Conservation (phyloP, 1,140 invertebrate genomes). For the Tetramorium parvispinum region DNA sequence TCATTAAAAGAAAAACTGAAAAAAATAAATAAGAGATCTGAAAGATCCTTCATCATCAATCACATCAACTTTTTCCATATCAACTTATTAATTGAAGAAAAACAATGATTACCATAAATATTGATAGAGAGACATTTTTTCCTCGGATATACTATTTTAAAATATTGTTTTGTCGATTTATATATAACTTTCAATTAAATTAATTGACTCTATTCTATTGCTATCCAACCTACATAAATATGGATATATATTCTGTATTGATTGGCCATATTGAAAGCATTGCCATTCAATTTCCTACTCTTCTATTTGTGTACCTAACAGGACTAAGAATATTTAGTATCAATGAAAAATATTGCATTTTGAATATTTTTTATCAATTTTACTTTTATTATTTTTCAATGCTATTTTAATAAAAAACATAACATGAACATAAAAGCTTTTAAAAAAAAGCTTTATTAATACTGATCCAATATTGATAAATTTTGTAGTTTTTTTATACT, state of each 20-base stretch:
- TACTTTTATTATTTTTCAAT: constrained; percentile 10
- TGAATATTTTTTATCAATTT: no score
- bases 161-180: constrained; percentile 25
- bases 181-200: constrained; percentile 38
- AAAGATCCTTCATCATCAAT: background rate
- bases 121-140: background rate
- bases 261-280: constrained; percentile 38
- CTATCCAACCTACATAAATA: constrained; percentile 35
- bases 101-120: background rate
- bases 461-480: background rate
- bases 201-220: constrained; percentile 36
- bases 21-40: background rate
- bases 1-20: background rate
- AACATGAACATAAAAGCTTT: no score
- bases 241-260: constrained; percentile 38
- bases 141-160: constrained; percentile 15
- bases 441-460: constrained; percentile 14
- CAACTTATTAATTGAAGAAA: background rate
- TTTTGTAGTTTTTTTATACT: background rate
- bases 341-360: constrained; percentile 20
- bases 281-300: constrained; percentile 3
- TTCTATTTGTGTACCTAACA: constrained; percentile 5
- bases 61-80: background rate
- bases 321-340: constrained; percentile 12
- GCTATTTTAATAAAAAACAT: background rate